Conservation (phyloP, 2,888 invertebrate genomes). For the Atrina japonica region DNA sequence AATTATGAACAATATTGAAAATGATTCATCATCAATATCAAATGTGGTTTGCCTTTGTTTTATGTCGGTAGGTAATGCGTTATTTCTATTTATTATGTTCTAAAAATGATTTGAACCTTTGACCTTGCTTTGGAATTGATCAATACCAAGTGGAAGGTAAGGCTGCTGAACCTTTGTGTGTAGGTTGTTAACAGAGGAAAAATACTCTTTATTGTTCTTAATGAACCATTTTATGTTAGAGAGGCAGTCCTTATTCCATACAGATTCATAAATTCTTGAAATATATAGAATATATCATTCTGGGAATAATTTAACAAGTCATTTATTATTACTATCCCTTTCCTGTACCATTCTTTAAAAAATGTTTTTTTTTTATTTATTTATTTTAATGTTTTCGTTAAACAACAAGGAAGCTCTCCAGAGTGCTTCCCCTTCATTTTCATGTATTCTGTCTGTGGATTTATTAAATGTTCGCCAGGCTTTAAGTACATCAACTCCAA, state of each 20-base stretch:
- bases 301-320: too few relatives aligned
- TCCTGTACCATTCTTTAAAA: too few relatives aligned
- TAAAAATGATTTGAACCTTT: constrained; percentile 7
- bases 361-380: too few relatives aligned
- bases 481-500: constrained; percentile 14
- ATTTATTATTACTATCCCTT: too few relatives aligned
- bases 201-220: not conserved
- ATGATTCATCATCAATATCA: not conserved
- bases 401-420: too few relatives aligned
- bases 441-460: not conserved
- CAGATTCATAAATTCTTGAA: too few relatives aligned
- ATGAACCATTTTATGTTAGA: not conserved
- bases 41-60: not conserved
- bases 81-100: not conserved
- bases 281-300: too few relatives aligned
- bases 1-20: not conserved
- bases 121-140: not conserved
- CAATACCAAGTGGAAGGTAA: not conserved
- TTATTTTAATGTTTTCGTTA: too few relatives aligned
- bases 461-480: not conserved
- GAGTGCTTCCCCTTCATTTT: not conserved
- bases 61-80: not conserved
- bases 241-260: too few relatives aligned
- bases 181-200: not conserved
- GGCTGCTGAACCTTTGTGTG: not conserved